Conservation (phyloP, 2,888 invertebrate species). For the Euplagia quadripunctaria region DNA sequence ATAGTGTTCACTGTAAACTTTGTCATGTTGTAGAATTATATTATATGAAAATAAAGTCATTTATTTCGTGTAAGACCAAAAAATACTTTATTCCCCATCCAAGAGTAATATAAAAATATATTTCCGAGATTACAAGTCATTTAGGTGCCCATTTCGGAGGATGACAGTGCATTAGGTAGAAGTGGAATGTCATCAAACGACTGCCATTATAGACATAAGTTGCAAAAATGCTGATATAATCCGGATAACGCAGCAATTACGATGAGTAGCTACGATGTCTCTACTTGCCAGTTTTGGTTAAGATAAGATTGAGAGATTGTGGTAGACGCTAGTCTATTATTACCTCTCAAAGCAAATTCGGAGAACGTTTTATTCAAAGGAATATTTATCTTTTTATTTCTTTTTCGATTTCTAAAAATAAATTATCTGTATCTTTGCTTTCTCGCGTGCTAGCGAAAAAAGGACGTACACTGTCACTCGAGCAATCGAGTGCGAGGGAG, state of each 20-base stretch:
- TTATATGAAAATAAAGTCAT: too few species aligned
- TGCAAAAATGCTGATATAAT: background rate
- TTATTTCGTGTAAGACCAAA: too few species aligned
- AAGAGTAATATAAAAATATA: background rate
- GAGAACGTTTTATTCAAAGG: background rate
- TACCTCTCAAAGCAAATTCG: background rate
- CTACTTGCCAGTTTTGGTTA: background rate
- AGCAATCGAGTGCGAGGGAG: too few species aligned
- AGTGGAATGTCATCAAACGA: background rate
- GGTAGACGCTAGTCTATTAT: background rate
- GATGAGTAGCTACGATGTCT: background rate
- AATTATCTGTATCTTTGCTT: too few species aligned
- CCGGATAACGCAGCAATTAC: background rate
- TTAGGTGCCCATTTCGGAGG: background rate
- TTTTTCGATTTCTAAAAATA: background rate
- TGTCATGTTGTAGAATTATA: too few species aligned
- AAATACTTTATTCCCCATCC: too few species aligned
- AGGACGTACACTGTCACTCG: too few species aligned
- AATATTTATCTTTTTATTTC: background rate
- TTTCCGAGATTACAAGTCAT: background rate
- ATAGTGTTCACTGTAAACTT: too few species aligned
- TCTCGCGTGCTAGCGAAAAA: too few species aligned
- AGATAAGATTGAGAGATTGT: background rate
- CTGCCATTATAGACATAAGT: background rate
- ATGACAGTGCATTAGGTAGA: background rate